phyloP scores from a whole-genome alignment of 2,797 vertebrate species.

The Bradypodion ventrale region DNA sequence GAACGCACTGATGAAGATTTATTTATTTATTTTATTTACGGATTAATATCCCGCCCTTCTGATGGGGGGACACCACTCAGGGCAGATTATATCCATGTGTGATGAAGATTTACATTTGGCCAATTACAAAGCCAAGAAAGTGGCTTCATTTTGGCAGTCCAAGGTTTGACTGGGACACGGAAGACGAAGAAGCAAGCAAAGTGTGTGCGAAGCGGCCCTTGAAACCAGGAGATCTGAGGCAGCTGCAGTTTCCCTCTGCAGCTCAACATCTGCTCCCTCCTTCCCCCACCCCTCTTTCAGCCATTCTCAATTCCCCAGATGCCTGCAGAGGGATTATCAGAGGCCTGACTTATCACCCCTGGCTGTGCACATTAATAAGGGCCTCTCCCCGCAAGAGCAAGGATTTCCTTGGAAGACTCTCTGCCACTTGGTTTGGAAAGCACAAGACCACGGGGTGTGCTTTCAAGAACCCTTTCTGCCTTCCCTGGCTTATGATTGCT shows the following conservation, averaged over 20 bases:
- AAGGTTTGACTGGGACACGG: too few species aligned
- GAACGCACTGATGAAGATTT: too few species aligned
- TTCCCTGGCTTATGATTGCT: not conserved
- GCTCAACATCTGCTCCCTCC: not conserved
- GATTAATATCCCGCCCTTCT: too few species aligned
- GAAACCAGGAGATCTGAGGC: not conserved
- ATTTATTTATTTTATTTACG: too few species aligned
- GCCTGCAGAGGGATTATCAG: constrained; percentile 1
- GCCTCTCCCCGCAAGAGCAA: constrained; percentile 21
- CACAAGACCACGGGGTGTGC: not conserved
- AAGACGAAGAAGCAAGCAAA: too few species aligned
- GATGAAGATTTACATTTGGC: too few species aligned
- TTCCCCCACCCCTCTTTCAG: not conserved
- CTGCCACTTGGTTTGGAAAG: not conserved
- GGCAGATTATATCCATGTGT: too few species aligned
- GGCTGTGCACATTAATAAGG: not conserved
- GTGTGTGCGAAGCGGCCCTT: too few species aligned
- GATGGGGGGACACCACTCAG: too few species aligned
- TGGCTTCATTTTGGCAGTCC: too few species aligned
- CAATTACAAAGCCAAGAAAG: too few species aligned
- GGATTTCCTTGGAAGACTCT: constrained; percentile 9
- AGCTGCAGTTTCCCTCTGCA: not conserved
- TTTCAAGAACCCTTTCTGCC: not conserved
- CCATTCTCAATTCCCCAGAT: not conserved
- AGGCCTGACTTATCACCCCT: constrained; percentile 6